Evolutionary conservation across 2,888 invertebrate genomes (phyloP), one percentile per base, ranked within the genome.

Genomic region (Augiades crinisus): DNA sequence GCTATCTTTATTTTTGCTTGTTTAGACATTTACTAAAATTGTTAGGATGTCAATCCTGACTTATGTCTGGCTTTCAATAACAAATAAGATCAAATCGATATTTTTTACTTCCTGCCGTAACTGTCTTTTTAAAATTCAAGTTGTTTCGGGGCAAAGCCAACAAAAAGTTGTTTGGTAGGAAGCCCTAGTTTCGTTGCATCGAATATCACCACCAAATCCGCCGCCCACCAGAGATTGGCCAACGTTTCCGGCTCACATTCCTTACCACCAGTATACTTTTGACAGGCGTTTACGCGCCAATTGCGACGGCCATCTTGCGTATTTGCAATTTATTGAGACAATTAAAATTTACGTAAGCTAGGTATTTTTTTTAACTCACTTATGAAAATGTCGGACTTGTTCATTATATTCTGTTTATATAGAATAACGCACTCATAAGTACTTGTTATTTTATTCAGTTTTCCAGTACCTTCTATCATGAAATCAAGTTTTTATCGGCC

Each of bases 211-310:
- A 56, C 60, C 57, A 56, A 59, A 52, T 53, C 66, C 68, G 61
- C 57, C 74, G 71, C 74, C 72, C 71, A 73, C 75, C 75, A 65
- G 64, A 67, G 70, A 75, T 82, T 81, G 78, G 68, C 73, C 72
- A 80, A 79, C 66, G 60, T 75, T 85, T 84, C 87, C 87, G 85
- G 76, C 72, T 63, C 62, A 52, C 68, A 65, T 58, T 64, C 72
- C 68, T 70, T 76, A 78, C 76, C 75, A 78, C 76, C 75, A 78
- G 75, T 76, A 75, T 66, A 68, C 64, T 34, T 33, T 30, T 30
- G 30, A 43, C 43, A 63, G 65, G 64, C 59, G 63, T 67, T 57
- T 56, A 34, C 41, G 59, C 51, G 67, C 71, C 53, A 72, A 76
- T 75, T 78, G 74, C 76, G 74, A 75, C 78, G 77, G 63, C 65